Conservation (phyloP, 2,888 invertebrate species). For the Caenorhabditis parvicauda region DNA sequence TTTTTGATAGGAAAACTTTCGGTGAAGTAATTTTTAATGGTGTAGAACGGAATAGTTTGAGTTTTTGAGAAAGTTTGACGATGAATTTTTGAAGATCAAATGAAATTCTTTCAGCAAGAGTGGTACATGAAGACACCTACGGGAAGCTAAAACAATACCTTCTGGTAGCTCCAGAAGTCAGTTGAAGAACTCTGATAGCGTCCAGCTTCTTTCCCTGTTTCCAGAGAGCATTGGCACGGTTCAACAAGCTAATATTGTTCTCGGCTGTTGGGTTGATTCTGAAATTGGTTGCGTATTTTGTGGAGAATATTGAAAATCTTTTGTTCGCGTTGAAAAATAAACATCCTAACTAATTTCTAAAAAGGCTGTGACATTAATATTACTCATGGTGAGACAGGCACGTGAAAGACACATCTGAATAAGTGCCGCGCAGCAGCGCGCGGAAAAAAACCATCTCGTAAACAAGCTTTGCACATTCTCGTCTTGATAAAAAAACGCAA, state of each 20-base stretch:
- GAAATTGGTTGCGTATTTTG: not conserved
- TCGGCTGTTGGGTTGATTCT: constrained; percentile 14
- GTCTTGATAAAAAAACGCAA: too few species aligned
- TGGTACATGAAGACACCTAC: not conserved
- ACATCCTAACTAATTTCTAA: not conserved
- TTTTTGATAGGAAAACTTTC: not conserved
- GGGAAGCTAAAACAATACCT: constrained; percentile 8
- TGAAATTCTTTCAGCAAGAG: not conserved
- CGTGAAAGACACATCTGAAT: too few species aligned
- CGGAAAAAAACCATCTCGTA: too few species aligned
- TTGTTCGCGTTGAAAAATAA: too few species aligned
- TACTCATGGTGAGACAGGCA: not conserved
- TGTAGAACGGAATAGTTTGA: not conserved
- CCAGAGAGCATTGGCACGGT: constrained; percentile 28
- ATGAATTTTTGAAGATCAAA: not conserved
- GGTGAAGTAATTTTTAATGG: not conserved
- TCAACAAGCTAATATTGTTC: constrained; percentile 27
- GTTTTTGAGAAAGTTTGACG: too few species aligned
- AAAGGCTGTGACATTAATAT: not conserved
- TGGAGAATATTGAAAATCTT: too few species aligned
- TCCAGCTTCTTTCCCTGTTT: constrained; percentile 22
- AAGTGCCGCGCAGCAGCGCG: too few species aligned
- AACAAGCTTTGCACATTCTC: too few species aligned
- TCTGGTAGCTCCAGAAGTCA: constrained; percentile 29
- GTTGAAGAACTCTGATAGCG: constrained; percentile 30